A percentile compares a stretch with the other conserved stretches of the same genome.
phyloP scores from a whole-genome alignment of 2,888 invertebrate species.

The Leuctra nigra region DNA sequence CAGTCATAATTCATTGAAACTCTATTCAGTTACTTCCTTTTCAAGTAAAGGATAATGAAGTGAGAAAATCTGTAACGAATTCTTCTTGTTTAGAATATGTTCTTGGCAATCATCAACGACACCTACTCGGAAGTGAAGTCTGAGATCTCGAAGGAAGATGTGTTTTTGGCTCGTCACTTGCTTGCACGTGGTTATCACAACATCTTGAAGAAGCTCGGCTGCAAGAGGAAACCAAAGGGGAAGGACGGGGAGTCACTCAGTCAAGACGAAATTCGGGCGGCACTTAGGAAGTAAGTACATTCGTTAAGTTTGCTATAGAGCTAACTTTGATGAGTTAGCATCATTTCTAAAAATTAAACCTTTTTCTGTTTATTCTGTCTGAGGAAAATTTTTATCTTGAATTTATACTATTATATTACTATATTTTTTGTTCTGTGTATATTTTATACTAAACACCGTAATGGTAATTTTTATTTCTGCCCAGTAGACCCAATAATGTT shows the following conservation, averaged over 20 bases:
- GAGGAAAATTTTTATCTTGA: no score
- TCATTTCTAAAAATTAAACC: no score
- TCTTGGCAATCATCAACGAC: slow-evolving; percentile 73
- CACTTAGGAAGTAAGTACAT: slow-evolving; percentile 13
- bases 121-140: slow-evolving; percentile 65
- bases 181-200: slow-evolving; percentile 48
- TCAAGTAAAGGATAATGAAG: no score
- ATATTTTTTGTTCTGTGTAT: no score
- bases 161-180: slow-evolving; percentile 53
- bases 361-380: no score
- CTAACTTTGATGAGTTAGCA: slow-evolving; percentile 6
- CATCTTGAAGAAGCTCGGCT: slow-evolving; percentile 42
- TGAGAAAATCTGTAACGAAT: no score
- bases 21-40: no score
- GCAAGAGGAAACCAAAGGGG: no score
- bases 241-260: neutral
- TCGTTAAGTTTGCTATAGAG: neutral
- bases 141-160: slow-evolving; percentile 48
- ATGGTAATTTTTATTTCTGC: no score
- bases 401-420: no score
- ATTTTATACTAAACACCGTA: no score
- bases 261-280: slow-evolving; percentile 1
- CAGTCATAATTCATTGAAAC: neutral
- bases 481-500: no score
- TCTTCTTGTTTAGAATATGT: slow-evolving; percentile 58